Evolutionary conservation across 2,888 invertebrate genomes (phyloP), one percentile per base, ranked within the genome.

Genomic region (Ellobium chinense): DNA sequence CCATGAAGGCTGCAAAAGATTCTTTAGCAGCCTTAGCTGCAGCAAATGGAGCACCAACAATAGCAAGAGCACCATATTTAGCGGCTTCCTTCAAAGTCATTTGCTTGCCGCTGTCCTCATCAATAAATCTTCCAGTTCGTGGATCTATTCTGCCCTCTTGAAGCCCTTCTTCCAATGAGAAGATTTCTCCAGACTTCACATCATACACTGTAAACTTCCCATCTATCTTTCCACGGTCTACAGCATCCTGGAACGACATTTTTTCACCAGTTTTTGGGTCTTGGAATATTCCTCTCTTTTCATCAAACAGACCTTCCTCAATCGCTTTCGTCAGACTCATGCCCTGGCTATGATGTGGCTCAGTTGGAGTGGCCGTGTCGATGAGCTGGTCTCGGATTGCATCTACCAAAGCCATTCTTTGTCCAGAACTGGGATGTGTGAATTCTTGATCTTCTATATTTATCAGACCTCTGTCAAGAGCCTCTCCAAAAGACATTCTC

Each of bases 391-490:
- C 84, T 74, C 95, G 94, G 18, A 96, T 96, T 36, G 99, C 98
- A 93, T 98, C 97, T 89, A 97, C 96, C 86, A 99, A 95, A 39
- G 96, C 95, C 95, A 94, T 96, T 94, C 95, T 95, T 88, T 95
- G 95, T 73, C 97, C 97, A 85, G 95, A 95, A 79, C 96, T 90
- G 18, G 94, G 93, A 87, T 94, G 94, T 24, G 86, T 88, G 73
- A 86, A 90, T 68, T 88, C 84, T 58, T 87, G 87, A 36, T 83
- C 82, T 36, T 87, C 75, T 60, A 90, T 80, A 81, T 89, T 89
- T 83, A 98, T 95, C 46, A 98, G 94, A 69, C 98, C 98, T 93
- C 97, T 97, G 85, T 95, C 95, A 84, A 97, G 95, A 65, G 98
- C 94, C 93, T 97, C 97, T 14, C 97, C 86, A 83, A 91, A 89